Evolutionary conservation across 23 tunicate species (phyloP).

Genomic region (Ascidia mentula): DNA sequence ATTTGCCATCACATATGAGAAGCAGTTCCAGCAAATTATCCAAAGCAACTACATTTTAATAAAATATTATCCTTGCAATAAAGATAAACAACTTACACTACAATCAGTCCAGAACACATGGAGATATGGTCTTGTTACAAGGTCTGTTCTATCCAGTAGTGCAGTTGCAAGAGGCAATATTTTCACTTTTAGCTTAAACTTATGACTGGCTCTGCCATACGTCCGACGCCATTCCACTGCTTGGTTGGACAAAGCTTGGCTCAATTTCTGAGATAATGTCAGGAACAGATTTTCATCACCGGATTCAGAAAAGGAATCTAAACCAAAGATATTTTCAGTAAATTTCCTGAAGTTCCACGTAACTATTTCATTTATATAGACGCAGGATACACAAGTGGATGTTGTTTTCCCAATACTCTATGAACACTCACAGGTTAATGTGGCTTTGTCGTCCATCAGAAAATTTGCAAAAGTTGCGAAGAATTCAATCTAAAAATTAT

Average conservation of each 20-base stretch:
- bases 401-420: neutral
- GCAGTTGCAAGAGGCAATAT: slow-evolving; percentile 71
- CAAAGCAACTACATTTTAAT: neutral
- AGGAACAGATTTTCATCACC: slow-evolving; percentile 80
- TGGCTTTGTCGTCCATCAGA: slow-evolving; percentile 13
- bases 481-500: too few species aligned
- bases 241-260: slow-evolving; percentile 48
- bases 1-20: neutral
- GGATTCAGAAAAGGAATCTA: slow-evolving; percentile 63
- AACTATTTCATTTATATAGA: too few species aligned
- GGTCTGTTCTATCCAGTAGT: slow-evolving; percentile 65
- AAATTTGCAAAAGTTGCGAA: neutral
- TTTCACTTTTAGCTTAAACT: slow-evolving; percentile 46
- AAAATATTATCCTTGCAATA: neutral
- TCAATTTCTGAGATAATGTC: slow-evolving; percentile 58
- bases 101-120: slow-evolving; percentile 95
- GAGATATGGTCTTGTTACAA: slow-evolving; percentile 83
- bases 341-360: neutral
- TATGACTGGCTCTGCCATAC: slow-evolving; percentile 64
- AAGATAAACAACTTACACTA: slow-evolving; percentile 55
- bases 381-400: neutral
- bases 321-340: neutral
- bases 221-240: slow-evolving; percentile 70
- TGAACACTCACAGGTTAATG: slow-evolving; percentile 15
- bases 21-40: neutral